Evolutionary conservation across 2,797 vertebrate genomes (phyloP), one percentile per base, ranked within the genome.

Genomic region (Limnodromus scolopaceus): DNA sequence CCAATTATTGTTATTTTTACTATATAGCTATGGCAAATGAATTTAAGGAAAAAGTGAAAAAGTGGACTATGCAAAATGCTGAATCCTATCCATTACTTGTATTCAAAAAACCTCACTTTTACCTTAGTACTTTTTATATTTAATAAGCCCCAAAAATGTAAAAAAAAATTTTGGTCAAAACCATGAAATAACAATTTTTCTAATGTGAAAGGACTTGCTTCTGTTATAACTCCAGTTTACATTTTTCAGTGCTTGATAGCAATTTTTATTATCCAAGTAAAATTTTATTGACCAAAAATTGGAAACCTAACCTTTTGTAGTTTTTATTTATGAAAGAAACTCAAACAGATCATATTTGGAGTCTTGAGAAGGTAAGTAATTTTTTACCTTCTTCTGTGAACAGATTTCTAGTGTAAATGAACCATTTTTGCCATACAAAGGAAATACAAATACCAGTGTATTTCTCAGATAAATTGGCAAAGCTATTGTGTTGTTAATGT

Each of bases 241-340:
- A 51, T 87, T 79, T 86, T 18, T 49, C 19, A 51, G 24, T 80
- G 71, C 64, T 92, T 74, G 8, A 16, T 68, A 53, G 0, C 0
- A 24, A 17, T 53, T 45, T 87, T 18, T 91, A 60, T 87, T 38
- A 88, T 48, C 25, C 54, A 85, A 89, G 28, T 79, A 61, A 65
- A 60, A 28, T 82, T 83, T 54, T 77, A n/a, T 41, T 87, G 46
- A 76, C 72, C 34, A 74, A 66, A 66, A 85, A 81, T 51, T 23
- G 18, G 45, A 96, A 94, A 88, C 89, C 79, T 57, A 95, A 95
- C 53, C 95, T 97, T 94, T 54, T 4, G 8, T 49, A 9, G 17
- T 43, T 45, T 68, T 70, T 60, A 66, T 65, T 89, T 11, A 32
- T 3, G 1, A 39, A 68, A 71, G 60, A 69, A 18, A 1, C 16